Evolutionary conservation across 2,888 invertebrate species (phyloP).

Genomic region (Tenodera sinensis): DNA sequence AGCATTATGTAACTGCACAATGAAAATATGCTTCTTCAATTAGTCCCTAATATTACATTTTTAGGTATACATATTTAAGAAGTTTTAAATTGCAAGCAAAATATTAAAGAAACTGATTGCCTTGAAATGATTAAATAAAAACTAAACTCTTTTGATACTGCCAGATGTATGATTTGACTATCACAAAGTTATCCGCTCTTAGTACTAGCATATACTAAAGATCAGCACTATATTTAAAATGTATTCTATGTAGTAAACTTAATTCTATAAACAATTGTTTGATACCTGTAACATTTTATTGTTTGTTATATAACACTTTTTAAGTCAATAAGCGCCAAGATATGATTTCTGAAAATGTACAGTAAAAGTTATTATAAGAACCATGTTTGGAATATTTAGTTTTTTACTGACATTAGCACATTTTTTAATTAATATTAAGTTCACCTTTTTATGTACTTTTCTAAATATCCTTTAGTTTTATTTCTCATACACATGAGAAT

Average conservation of each 20-base stretch:
- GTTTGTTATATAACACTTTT: not conserved
- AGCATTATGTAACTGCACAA: not conserved
- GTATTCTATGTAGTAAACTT: not conserved
- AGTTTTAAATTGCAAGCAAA: not conserved
- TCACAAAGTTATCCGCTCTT: not conserved
- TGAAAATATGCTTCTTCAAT: not conserved
- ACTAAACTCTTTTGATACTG: not conserved
- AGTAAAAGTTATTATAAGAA: not conserved
- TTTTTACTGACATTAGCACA: not conserved
- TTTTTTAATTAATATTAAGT: not conserved
- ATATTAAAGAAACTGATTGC: not conserved
- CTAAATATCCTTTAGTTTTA: not conserved
- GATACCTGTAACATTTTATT: not conserved
- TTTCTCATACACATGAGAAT: not conserved
- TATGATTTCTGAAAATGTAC: not conserved
- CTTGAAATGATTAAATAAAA: no score
- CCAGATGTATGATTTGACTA: not conserved
- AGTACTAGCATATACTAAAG: not conserved
- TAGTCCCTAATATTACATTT: not conserved
- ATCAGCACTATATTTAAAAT: not conserved
- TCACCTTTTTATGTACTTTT: not conserved
- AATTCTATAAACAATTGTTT: not conserved
- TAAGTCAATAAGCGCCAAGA: not conserved
- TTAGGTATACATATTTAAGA: not conserved
- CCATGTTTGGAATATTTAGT: not conserved